Base-by-base conservation (phyloP, 2,888 invertebrate genomes). In the Romanomermis culicivorax region DNA sequence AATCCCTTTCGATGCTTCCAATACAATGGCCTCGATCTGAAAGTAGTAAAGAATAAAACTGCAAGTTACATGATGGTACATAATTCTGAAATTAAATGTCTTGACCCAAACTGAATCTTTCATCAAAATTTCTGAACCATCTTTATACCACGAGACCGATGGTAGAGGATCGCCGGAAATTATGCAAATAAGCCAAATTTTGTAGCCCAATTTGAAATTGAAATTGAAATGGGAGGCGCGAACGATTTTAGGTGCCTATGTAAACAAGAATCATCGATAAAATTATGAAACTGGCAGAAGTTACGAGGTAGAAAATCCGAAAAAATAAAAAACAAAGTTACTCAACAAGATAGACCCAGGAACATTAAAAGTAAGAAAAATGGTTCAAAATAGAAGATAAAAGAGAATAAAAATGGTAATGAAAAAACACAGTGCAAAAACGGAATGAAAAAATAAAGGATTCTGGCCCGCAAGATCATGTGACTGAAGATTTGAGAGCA, bases 101-200 rank as follows among this genome's bases (percentile, higher is more conserved):
- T n/a, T 36, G 7, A 36, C 36, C 36, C 36, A 36, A 11, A 36
- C 17, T 36, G 36, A 36, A 14, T 20, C 27, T 24, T 48, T 54
- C 23, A 49, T n/a, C 14, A n/a, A 85, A 66, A 88, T 81, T 72
- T 88, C 87, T 25, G 82, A 80, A 30, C 86, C 86, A 68, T 88
- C 86, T 69, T 88, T 88, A 69, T 83, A 85, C 87, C 87, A 88
- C 11, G 85, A 87, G 59, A 87, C 84, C 60, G 84, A 82, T 0
- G 87, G 87, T 51, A 85, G 74, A 0, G 87, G 87, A 60, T 79
- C 79, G 1, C 88, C 88, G 66, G 81, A 80, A 1, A 87, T 87
- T 43, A 83, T 81, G 69, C 88, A 88, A 55, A 88, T 73, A 69
- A 88, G 87, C 11, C 84, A 84, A 60, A 88, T 87, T 73, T 88